Base-by-base conservation (phyloP, 2,113 vertebrate genomes). In the Sula dactylatra region DNA sequence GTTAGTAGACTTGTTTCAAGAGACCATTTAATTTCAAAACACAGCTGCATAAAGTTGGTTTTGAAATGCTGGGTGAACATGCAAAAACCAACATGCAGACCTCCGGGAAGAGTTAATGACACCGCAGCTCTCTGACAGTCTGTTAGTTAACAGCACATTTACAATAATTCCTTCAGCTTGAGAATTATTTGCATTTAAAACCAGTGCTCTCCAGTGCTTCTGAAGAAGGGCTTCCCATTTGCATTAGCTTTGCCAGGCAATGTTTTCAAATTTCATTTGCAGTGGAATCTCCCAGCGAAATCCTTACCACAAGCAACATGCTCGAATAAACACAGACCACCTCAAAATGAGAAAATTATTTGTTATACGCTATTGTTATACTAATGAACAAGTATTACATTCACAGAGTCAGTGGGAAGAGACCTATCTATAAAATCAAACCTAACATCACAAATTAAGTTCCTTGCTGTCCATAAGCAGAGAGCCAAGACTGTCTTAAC, bases 1-100 rank as follows among this genome's bases (percentile, higher is more conserved):
- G 96, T 98, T 98, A 98, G 95, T 96, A 96, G 95, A 72, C n/a
- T 87, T 92, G 94, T 93, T 96, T 66, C 83, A 38, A 86, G 76
- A 96, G 94, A 97, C 64, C 88, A 24, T 65, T 66, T 47, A 74
- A 79, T 94, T 97, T 97, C 95, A 93, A 96, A 96, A 91, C 95
- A 58, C 85, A 85, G 86, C 83, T 67, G 70, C 91, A 85, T 71
- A 11, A 66, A 62, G 85, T 70, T 96, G 97, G 86, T 95, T 97
- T 96, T 72, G 66, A 97, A 96, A 81, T 47, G 72, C 21, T 47
- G 55, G 72, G 74, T 55, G 81, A 91, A 95, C 87, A 93, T 78
- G 94, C 91, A 96, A 78, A 88, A 93, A 89, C 74, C 96, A 94
- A 50, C 93, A 95, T 96, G 97, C 96, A 97, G 87, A 50, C 34